Conservation (phyloP, 2,113 vertebrate genomes). For the Cebidichthys violaceus region DNA sequence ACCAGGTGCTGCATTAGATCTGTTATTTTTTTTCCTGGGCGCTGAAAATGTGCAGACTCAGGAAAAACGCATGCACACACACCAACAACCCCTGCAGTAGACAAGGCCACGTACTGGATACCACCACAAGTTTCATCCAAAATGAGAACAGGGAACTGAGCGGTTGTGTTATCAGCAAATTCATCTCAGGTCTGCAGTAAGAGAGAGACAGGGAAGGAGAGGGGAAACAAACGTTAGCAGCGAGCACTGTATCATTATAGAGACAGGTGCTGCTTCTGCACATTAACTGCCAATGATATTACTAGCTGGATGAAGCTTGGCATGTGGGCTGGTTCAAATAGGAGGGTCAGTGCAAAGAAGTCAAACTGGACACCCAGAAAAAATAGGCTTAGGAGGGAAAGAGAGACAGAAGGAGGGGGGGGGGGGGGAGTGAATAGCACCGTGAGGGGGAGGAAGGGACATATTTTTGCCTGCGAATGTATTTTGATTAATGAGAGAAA, state of each 20-base stretch:
- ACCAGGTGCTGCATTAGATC: constrained; percentile 35
- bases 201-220: constrained; percentile 32
- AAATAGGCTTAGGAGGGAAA: background rate
- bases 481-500: constrained; percentile 42
- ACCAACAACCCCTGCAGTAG: constrained; percentile 54
- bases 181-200: constrained; percentile 55
- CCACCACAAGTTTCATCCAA: constrained; percentile 64
- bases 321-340: constrained; percentile 35
- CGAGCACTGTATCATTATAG: constrained; percentile 47
- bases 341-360: constrained; percentile 53
- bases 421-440: constrained; percentile 14
- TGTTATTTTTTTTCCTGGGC: constrained; percentile 40
- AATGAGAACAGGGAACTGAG: constrained; percentile 47
- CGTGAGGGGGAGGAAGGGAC: constrained; percentile 16
- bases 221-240: constrained; percentile 43
- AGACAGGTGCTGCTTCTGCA: constrained; percentile 71
- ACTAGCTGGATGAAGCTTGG: constrained; percentile 30
- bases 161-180: constrained; percentile 67
- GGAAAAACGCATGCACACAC: constrained; percentile 38
- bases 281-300: constrained; percentile 56
- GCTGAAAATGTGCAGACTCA: constrained; percentile 69
- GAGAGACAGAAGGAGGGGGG: constrained; percentile 4
- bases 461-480: background rate
- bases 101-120: constrained; percentile 59
- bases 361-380: constrained; percentile 30